Base-by-base conservation (phyloP, 2,113 vertebrate species). In the Dicaeum eximium region DNA sequence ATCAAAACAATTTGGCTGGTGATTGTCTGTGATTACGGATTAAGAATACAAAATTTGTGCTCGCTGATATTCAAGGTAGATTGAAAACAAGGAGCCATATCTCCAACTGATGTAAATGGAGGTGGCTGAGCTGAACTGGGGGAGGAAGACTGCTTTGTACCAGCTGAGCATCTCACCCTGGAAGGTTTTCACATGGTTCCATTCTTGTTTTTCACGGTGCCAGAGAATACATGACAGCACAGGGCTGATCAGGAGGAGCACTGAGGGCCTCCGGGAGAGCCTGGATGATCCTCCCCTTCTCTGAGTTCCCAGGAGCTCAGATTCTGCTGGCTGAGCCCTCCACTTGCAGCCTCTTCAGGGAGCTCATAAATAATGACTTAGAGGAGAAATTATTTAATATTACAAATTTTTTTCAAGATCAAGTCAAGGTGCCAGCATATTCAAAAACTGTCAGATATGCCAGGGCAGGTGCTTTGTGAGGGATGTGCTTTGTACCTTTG, bases 1-100 rank as follows among this genome's bases (percentile, higher is more conserved):
- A 96, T 96, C 94, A 94, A 84, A 96, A 93, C 93, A 94, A 86
- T 97, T 95, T 95, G 80, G 88, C 84, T 91, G 92, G 47, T 85
- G 93, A 96, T 96, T 95, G 82, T 95, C 87, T 86, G 73, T 71
- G 93, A 96, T 96, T 94, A 94, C 86, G 88, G 82, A 94, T 96
- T 93, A 97, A 90, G 92, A 93, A 94, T 95, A 86, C 84, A 64
- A 89, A 96, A 92, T 72, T 84, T 82, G 86, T 86, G 74, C 79
- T 85, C 1, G 0, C 72, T 95, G 93, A 86, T 95, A 91, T 78
- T 93, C 84, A 88, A 77, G 25, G 64, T 84, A 84, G 69, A 80
- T 57, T 66, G 86, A 53, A 62, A 77, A 45, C 19, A 45, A 66
- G 60, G 57, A 88, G 57, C 9, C 57, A 31, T 37, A 90, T 88